Evolutionary conservation across 2,797 vertebrate species (phyloP).

Genomic region (Bradypus variegatus): DNA sequence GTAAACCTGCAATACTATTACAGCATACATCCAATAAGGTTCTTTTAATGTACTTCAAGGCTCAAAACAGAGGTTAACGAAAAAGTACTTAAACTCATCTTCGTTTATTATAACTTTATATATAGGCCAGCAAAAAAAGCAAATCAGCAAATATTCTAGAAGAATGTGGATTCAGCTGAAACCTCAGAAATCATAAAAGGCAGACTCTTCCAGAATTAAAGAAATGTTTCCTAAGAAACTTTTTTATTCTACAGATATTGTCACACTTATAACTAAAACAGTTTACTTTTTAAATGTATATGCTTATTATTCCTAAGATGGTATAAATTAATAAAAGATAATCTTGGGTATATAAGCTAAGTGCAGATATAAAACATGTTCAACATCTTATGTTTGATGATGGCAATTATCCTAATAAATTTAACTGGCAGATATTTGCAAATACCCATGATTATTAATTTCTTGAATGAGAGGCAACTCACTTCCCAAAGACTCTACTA

Average conservation of each 20-base stretch:
- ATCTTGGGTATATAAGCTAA: background rate
- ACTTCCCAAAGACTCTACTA: background rate
- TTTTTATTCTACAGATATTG: background rate
- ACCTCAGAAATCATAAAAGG: background rate
- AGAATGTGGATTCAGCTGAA: background rate
- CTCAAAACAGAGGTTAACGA: background rate
- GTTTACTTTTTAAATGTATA: background rate
- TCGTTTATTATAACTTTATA: background rate
- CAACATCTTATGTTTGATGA: background rate
- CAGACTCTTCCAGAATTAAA: background rate
- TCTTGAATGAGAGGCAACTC: background rate
- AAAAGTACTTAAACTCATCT: background rate
- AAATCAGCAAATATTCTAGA: background rate
- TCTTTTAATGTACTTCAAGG: background rate
- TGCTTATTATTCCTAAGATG: background rate
- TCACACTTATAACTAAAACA: background rate
- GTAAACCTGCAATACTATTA: background rate
- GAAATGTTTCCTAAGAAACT: background rate
- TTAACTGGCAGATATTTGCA: background rate
- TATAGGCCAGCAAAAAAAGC: background rate
- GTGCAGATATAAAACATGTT: background rate
- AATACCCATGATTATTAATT: background rate
- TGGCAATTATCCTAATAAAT: background rate
- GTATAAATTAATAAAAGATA: background rate
- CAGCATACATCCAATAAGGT: background rate